Evolutionary conservation across 1,140 invertebrate genomes (phyloP), one percentile per base, ranked within the genome.

Genomic region (Diachasma alloeum): DNA sequence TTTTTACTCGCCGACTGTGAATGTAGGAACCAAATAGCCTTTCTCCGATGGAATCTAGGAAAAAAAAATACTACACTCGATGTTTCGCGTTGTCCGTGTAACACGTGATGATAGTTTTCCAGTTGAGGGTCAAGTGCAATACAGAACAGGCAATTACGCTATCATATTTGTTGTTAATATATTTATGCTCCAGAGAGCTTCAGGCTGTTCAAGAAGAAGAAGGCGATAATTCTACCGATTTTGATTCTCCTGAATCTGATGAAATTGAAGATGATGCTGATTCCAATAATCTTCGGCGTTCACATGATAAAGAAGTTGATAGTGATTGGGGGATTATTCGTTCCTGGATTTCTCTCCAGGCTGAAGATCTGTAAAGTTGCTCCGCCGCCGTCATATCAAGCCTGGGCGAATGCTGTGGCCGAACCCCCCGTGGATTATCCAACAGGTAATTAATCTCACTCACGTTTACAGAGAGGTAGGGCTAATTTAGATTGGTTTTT

Each of bases 281-380:
- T 93, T 5, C 92, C 93, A 0, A 91, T 94, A 11, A 90, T 94
- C 11, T 84, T 94, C 4, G 90, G 91, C 1, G 91, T 94, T 0
- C 89, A 94, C 75, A 90, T 93, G 79, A 93, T 94, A 74, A 94
- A 94, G 87, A 94, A 94, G 78, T 84, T 94, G 9, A 84, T 94
- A 9, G 84, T 94, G 3, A 78, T 93, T 0, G 92, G 91, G 0
- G 93, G 93, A 0, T 77, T 94, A 19, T 84, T 93, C 24, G 81
- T 93, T 6, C 93, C 93, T 0, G 90, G 92, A 22, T 80, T 94
- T 39, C 82, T 94, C 1, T 90, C 91, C 15, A 91, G 92, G 46
- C 82, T 94, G 39, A 93, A 93, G 81, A 89, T 92, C 75, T 94
- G 93, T 84, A 93, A 93, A 87, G 89, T 92, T 6, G 82, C 82